Evolutionary conservation across 2,888 invertebrate genomes (phyloP).

Genomic region (Acheta domesticus): DNA sequence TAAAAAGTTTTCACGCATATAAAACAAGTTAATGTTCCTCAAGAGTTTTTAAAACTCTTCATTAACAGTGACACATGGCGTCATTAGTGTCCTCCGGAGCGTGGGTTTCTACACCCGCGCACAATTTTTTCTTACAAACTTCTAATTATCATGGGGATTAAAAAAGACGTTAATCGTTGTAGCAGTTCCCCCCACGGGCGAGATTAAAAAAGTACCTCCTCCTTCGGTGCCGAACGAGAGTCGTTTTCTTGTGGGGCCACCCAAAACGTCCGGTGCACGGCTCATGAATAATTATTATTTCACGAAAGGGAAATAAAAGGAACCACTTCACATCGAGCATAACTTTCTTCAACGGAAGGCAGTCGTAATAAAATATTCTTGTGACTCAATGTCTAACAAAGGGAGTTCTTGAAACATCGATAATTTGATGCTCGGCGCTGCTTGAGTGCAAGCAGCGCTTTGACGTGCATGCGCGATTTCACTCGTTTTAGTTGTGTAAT

Average conservation of each 20-base stretch:
- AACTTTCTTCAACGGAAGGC: neutral
- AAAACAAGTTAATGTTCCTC: neutral
- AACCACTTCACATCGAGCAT: neutral
- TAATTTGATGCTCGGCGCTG: too few relatives aligned
- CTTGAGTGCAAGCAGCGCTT: too few relatives aligned
- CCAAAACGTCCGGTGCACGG: neutral
- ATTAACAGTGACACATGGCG: constrained; percentile 6
- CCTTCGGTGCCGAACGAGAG: neutral
- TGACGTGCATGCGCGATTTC: too few relatives aligned
- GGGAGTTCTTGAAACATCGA: too few relatives aligned
- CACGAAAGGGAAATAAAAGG: neutral
- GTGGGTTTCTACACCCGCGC: neutral
- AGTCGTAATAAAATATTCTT: too few relatives aligned
- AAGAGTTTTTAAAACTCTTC: constrained; percentile 18
- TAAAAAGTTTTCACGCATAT: constrained; percentile 7
- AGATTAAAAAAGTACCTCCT: neutral
- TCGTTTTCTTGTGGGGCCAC: neutral
- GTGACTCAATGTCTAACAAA: too few relatives aligned
- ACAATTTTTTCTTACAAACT: constrained; percentile 2
- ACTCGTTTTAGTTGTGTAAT: too few relatives aligned
- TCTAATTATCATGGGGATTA: neutral
- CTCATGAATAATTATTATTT: neutral
- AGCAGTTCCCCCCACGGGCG: neutral
- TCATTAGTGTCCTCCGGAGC: neutral
- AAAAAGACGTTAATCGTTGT: constrained; percentile 8